Conservation (phyloP, 2,113 vertebrate species). For the Hymenochirus boettgeri region DNA sequence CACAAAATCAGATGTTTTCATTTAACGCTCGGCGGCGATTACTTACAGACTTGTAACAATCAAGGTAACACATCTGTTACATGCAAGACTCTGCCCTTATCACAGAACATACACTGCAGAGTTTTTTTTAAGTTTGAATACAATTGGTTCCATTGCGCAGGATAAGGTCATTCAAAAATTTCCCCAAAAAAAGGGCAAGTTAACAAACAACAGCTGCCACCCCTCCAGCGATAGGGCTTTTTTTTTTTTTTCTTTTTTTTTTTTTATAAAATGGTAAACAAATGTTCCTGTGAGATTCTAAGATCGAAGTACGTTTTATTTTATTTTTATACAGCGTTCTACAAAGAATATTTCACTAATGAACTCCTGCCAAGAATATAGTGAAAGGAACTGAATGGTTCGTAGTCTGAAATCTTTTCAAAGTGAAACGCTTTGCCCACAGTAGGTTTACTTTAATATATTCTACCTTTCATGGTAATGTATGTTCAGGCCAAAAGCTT, state of each 20-base stretch:
- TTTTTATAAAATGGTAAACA: conserved; percentile 6
- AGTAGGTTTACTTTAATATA: neutral
- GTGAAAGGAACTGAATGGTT: conserved; percentile 14
- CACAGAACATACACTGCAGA: neutral
- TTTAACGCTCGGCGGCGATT: no score
- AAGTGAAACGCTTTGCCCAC: neutral
- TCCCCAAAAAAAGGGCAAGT: neutral
- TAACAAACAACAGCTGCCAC: conserved; percentile 3
- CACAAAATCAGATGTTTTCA: no score
- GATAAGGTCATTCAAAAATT: neutral
- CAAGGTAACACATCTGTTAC: conserved; percentile 2
- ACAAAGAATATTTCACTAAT: conserved; percentile 16
- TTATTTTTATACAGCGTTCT: conserved; percentile 8
- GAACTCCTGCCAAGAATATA: neutral
- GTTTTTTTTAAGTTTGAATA: neutral
- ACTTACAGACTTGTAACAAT: neutral
- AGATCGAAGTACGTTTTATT: no score
- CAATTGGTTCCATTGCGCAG: neutral
- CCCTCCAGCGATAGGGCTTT: neutral
- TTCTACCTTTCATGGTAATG: conserved; percentile 4
- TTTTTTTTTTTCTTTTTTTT: no score
- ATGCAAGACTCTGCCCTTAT: neutral
- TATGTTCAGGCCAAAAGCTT: neutral
- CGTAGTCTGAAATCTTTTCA: neutral
- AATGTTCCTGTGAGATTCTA: neutral